Conservation (phyloP, 2,797 vertebrate species). For the Eulemur albifrons region DNA sequence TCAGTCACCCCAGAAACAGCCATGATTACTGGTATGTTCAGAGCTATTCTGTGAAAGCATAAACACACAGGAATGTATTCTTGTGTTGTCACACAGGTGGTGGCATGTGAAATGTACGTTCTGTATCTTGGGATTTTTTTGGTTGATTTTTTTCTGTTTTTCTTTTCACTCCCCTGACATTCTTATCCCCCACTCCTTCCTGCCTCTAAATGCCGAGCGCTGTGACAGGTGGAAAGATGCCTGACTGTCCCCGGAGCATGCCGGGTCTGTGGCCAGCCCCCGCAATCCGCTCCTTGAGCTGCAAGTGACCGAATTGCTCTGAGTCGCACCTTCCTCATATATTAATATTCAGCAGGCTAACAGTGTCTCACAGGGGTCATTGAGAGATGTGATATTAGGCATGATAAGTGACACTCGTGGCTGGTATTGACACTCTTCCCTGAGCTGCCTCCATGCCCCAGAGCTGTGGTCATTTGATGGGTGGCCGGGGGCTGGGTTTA, state of each 20-base stretch:
- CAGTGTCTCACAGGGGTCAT: neutral
- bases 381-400: neutral
- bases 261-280: neutral
- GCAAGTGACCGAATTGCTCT: neutral
- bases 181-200: neutral
- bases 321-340: neutral
- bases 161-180: neutral
- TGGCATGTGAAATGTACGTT: neutral
- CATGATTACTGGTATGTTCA: neutral
- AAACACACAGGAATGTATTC: neutral
- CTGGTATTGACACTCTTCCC: neutral
- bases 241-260: neutral
- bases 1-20: neutral
- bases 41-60: neutral
- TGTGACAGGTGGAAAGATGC: neutral
- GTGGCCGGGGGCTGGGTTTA: neutral
- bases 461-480: neutral
- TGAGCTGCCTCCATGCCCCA: neutral
- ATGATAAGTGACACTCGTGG: too few species aligned
- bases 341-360: too few species aligned
- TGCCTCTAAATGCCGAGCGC: neutral
- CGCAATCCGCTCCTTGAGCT: accelerated
- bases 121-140: neutral
- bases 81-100: too few species aligned
- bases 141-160: neutral